These are phyloP conservation scores for Gnathonemus longibarbis DNA, from an alignment of 2,113 vertebrate genomes.

Conservation along the genomic window DNA sequence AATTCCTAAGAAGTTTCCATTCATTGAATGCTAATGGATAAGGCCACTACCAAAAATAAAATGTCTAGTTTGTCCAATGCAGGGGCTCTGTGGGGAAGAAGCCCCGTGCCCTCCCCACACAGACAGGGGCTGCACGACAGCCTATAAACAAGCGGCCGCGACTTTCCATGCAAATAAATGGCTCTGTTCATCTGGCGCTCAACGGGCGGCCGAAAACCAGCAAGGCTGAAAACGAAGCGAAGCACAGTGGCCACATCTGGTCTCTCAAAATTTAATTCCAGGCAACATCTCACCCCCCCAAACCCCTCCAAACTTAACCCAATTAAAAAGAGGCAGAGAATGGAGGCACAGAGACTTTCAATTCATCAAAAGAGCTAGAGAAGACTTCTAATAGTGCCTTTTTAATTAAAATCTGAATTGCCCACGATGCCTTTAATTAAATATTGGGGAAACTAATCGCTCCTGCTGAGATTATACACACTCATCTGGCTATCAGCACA, in stretches of 20 bases:
- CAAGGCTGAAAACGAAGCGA: constrained; percentile 43
- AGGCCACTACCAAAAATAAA: neutral
- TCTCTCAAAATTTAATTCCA: constrained; percentile 56
- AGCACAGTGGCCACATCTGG: constrained; percentile 60
- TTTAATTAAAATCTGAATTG: constrained; percentile 63
- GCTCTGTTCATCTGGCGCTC: constrained; percentile 35
- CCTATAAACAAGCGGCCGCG: neutral
- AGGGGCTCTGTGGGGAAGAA: neutral
- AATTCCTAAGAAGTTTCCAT: neutral
- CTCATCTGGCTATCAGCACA: constrained; percentile 52
- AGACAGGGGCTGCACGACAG: neutral
- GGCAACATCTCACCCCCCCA: constrained; percentile 52
- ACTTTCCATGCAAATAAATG: constrained; percentile 12
- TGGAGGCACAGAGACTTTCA: constrained; percentile 50
- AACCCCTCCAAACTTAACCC: constrained; percentile 55
- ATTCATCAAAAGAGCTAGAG: constrained; percentile 54
- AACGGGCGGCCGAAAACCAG: constrained; percentile 22
- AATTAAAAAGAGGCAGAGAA: constrained; percentile 55
- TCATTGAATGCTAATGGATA: neutral
- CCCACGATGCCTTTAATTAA: constrained; percentile 56
- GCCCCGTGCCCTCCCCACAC: neutral
- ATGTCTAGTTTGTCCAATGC: neutral
- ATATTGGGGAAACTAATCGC: constrained; percentile 58
- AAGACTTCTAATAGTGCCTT: constrained; percentile 54
- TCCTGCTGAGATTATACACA: constrained; percentile 47